A percentile compares a stretch with the other conserved stretches of the same genome.
Evolutionary conservation across 2,888 invertebrate genomes (phyloP).

Genomic region (Meghimatium bilineatum): DNA sequence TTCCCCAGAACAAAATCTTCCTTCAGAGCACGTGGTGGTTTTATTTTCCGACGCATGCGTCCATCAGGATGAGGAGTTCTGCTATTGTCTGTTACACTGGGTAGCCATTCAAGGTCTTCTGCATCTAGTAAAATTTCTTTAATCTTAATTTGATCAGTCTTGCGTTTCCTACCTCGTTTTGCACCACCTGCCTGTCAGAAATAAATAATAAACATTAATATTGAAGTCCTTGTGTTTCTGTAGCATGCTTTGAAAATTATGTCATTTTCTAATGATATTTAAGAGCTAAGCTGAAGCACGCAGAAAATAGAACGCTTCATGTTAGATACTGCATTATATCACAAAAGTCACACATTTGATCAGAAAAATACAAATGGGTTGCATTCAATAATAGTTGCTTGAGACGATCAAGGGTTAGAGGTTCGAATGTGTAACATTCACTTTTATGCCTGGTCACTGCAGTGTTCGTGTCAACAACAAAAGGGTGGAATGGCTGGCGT

Average conservation of each 20-base stretch:
- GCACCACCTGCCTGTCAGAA: constrained; percentile 42
- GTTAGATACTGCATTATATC: no score
- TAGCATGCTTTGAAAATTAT: background rate
- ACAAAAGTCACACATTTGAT: no score
- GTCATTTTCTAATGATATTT: background rate
- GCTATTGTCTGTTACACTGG: constrained; percentile 53
- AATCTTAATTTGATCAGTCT: constrained; percentile 50
- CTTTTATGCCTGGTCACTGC: no score
- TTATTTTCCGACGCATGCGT: constrained; percentile 59
- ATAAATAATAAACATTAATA: background rate
- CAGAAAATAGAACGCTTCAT: no score
- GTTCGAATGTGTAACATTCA: no score
- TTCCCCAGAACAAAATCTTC: constrained; percentile 66
- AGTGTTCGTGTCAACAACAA: no score
- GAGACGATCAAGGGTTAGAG: no score
- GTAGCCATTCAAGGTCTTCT: constrained; percentile 61
- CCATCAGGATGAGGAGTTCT: constrained; percentile 56
- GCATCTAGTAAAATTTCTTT: constrained; percentile 52
- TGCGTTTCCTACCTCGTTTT: constrained; percentile 63
- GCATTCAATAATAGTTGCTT: no score
- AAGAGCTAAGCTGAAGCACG: background rate
- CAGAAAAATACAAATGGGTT: no score
- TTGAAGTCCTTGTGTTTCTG: background rate
- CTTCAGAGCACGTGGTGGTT: constrained; percentile 65
- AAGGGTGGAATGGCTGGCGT: no score